Evolutionary conservation across 2,113 vertebrate species (phyloP).

Genomic region (Plectropomus leopardus): DNA sequence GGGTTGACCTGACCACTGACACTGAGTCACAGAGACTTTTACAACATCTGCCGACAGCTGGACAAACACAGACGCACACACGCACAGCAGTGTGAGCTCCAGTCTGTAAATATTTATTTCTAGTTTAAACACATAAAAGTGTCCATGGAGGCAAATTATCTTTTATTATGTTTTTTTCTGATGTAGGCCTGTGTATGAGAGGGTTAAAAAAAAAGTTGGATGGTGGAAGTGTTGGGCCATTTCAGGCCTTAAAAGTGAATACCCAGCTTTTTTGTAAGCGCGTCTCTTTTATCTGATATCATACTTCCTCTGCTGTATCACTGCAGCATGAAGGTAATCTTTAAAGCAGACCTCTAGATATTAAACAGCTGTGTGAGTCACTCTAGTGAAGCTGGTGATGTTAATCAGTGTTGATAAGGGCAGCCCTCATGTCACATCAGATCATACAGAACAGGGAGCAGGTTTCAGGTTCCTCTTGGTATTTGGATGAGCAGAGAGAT

Average conservation of each 20-base stretch:
- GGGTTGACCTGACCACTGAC: constrained; percentile 56
- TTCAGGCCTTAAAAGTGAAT: background rate
- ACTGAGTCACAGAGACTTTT: constrained; percentile 63
- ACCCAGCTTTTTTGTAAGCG: background rate
- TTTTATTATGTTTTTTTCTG: background rate
- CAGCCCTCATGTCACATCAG: constrained; percentile 68
- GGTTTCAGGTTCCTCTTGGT: constrained; percentile 58
- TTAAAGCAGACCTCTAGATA: constrained; percentile 46
- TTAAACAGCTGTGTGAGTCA: constrained; percentile 63
- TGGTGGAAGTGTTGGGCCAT: background rate
- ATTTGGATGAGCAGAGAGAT: constrained; percentile 53
- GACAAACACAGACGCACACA: constrained; percentile 54
- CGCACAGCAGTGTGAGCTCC: background rate
- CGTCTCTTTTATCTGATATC: constrained; percentile 19
- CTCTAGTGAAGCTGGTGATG: constrained; percentile 60
- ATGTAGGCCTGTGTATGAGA: background rate
- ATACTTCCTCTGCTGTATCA: constrained; percentile 17
- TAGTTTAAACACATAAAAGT: background rate
- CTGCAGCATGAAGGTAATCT: constrained; percentile 27
- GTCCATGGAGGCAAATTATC: background rate
- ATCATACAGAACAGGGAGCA: constrained; percentile 67
- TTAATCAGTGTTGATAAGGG: constrained; percentile 79
- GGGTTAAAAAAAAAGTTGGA: background rate
- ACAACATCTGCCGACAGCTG: constrained; percentile 51
- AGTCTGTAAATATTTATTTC: constrained; percentile 14